phyloP scores from a whole-genome alignment of 1,140 invertebrate genomes.

The Eueides isabella region DNA sequence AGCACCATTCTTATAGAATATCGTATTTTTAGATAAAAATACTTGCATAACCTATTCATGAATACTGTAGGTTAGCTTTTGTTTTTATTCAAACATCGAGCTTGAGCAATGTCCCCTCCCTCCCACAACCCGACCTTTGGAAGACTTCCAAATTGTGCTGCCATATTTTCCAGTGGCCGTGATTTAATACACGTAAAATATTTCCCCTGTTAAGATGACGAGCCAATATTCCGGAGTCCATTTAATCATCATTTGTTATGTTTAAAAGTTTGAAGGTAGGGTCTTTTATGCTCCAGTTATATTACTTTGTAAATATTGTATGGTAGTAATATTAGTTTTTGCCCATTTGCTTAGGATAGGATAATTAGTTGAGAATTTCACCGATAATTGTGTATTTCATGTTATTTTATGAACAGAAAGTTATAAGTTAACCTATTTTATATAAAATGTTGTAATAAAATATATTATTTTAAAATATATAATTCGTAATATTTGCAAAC shows the following conservation, averaged over 20 bases:
- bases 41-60: conserved; percentile 34
- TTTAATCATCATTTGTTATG: conserved; percentile 46
- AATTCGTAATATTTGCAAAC: no score
- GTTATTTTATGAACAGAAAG: no score
- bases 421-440: no score
- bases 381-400: no score
- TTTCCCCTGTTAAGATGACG: conserved; percentile 45
- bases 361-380: not conserved
- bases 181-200: conserved; percentile 47
- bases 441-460: no score
- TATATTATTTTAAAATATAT: no score
- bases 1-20: conserved; percentile 13
- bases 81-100: conserved; percentile 49
- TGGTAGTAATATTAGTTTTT: not conserved
- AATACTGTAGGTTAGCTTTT: conserved; percentile 41
- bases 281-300: conserved; percentile 9
- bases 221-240: conserved; percentile 39
- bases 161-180: conserved; percentile 47
- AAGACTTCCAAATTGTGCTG: conserved; percentile 43
- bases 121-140: conserved; percentile 45
- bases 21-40: conserved; percentile 25
- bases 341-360: not conserved
- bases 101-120: conserved; percentile 42
- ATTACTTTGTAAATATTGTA: conserved; percentile 5
- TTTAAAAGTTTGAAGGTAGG: conserved; percentile 18